These are phyloP conservation scores for Cactoblastis cactorum DNA, from an alignment of 2,888 invertebrate genomes.

Conservation along the genomic window DNA sequence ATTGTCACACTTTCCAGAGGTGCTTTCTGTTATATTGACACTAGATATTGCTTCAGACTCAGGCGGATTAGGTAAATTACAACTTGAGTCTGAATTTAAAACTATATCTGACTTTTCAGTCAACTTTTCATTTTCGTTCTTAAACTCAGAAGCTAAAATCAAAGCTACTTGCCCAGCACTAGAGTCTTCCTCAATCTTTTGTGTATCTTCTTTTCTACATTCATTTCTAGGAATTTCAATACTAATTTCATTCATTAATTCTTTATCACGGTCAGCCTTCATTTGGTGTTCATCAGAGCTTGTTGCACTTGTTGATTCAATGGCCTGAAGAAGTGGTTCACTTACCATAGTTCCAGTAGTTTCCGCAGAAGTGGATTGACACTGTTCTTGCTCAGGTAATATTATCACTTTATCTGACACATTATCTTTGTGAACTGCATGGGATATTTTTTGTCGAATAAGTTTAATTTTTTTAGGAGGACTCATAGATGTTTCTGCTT, in stretches of 20 bases:
- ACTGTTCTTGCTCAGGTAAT: slow-evolving; percentile 42
- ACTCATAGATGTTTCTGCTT: slow-evolving; percentile 70
- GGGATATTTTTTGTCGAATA: slow-evolving; percentile 60
- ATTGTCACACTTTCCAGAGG: slow-evolving; percentile 30
- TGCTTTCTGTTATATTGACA: slow-evolving; percentile 23
- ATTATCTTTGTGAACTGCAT: slow-evolving; percentile 41
- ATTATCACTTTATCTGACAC: slow-evolving; percentile 29
- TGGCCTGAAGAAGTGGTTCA: slow-evolving; percentile 29
- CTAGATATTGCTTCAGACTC: slow-evolving; percentile 21
- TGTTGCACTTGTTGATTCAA: slow-evolving; percentile 32
- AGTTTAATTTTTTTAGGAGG: slow-evolving; percentile 71
- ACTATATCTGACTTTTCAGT: slow-evolving; percentile 20
- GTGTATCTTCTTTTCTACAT: slow-evolving; percentile 11
- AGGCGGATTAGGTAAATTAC: slow-evolving; percentile 23
- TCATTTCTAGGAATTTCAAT: slow-evolving; percentile 9
- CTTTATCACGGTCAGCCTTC: slow-evolving; percentile 17
- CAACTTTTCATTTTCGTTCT: neutral
- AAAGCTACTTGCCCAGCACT: neutral
- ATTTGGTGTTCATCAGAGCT: slow-evolving; percentile 24
- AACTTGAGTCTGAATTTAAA: slow-evolving; percentile 19
- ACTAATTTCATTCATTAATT: slow-evolving; percentile 23
- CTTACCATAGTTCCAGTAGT: slow-evolving; percentile 27
- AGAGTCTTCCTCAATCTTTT: slow-evolving; percentile 2
- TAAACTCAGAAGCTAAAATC: neutral
- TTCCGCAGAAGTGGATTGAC: slow-evolving; percentile 62